Evolutionary conservation across 2,113 vertebrate species (phyloP).

Genomic region (Hypomesus transpacificus): DNA sequence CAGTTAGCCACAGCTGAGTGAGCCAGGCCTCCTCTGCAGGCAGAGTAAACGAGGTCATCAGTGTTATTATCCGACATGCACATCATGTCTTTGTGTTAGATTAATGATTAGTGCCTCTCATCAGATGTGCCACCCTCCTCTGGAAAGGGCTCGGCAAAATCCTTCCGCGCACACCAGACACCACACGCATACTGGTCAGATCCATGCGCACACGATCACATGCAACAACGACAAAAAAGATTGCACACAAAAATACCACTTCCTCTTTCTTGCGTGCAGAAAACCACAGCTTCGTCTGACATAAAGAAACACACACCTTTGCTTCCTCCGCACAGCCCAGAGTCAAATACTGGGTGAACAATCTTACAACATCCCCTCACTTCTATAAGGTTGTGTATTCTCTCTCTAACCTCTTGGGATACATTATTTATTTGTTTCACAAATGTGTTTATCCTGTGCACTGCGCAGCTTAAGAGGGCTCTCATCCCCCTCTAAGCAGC

Average conservation of each 20-base stretch:
- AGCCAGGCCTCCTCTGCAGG: constrained; percentile 32
- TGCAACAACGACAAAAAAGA: neutral
- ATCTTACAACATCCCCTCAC: neutral
- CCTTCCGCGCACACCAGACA: neutral
- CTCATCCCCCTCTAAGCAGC: neutral
- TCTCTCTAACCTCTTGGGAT: neutral
- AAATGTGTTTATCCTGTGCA: neutral
- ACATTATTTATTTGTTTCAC: neutral
- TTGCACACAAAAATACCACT: constrained; percentile 28
- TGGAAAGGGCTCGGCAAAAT: constrained; percentile 19
- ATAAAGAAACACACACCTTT: constrained; percentile 25
- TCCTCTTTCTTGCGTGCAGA: constrained; percentile 37
- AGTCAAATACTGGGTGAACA: neutral
- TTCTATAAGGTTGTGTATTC: neutral
- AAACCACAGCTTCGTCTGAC: constrained; percentile 40
- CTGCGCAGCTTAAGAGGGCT: neutral
- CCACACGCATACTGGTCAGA: neutral
- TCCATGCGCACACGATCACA: neutral
- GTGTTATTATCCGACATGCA: constrained; percentile 36
- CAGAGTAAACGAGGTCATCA: constrained; percentile 35
- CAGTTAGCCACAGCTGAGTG: constrained; percentile 46
- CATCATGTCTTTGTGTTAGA: constrained; percentile 48
- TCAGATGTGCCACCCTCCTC: constrained; percentile 44
- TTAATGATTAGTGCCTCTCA: constrained; percentile 47
- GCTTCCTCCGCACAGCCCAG: constrained; percentile 23